Evolutionary conservation across 2,113 vertebrate species (phyloP).

Genomic region (Amphiprion percula): DNA sequence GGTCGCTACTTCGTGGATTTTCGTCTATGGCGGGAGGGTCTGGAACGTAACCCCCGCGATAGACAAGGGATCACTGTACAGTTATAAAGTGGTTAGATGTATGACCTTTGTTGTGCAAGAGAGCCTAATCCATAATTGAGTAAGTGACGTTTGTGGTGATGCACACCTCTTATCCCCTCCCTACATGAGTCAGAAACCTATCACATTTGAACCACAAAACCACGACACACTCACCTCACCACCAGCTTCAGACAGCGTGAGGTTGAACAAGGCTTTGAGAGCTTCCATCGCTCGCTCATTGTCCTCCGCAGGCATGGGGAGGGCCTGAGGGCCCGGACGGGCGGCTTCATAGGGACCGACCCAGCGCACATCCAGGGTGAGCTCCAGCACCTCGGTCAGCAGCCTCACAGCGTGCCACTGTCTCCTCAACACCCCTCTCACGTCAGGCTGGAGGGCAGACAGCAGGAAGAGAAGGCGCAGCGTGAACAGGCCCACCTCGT

Average conservation of each 20-base stretch:
- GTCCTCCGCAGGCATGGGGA: constrained; percentile 88
- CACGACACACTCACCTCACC: constrained; percentile 88
- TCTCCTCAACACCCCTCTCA: constrained; percentile 87
- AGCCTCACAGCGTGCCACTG: constrained; percentile 89
- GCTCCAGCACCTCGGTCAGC: constrained; percentile 93
- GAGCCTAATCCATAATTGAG: too few species aligned
- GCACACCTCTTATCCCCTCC: neutral
- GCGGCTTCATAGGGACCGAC: constrained; percentile 89
- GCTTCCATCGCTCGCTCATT: constrained; percentile 94
- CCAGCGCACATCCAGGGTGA: constrained; percentile 91
- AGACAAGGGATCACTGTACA: too few species aligned
- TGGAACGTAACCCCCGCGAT: too few species aligned
- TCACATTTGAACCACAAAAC: neutral
- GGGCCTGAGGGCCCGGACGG: constrained; percentile 81
- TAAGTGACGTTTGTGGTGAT: too few species aligned
- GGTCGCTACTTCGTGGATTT: too few species aligned
- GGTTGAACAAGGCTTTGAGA: constrained; percentile 96
- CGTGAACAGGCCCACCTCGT: constrained; percentile 94
- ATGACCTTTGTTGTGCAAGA: too few species aligned
- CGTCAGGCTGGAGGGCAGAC: constrained; percentile 92
- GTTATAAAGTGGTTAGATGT: too few species aligned
- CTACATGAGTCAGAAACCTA: neutral
- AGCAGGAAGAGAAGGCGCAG: constrained; percentile 96
- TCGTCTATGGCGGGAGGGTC: too few species aligned
- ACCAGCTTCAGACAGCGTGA: constrained; percentile 91